Evolutionary conservation across 2,797 vertebrate genomes (phyloP).

Genomic region (Caiman crocodilus): DNA sequence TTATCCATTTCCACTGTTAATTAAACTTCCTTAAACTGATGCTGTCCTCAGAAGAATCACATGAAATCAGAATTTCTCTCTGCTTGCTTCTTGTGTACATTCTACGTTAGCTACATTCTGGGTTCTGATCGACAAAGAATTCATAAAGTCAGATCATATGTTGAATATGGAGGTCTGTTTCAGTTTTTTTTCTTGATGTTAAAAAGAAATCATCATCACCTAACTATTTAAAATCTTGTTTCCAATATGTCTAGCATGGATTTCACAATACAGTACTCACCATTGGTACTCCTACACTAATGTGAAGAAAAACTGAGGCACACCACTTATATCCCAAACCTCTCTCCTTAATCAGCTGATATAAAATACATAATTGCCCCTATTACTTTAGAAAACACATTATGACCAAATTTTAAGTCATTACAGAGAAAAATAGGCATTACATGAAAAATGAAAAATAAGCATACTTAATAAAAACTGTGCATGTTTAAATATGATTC

Average conservation of each 20-base stretch:
- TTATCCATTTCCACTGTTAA: constrained; percentile 64
- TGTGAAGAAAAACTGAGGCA: background rate
- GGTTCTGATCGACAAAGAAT: background rate
- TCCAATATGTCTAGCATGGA: background rate
- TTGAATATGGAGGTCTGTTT: constrained; percentile 24
- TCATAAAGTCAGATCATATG: constrained; percentile 14
- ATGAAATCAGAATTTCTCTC: constrained; percentile 47
- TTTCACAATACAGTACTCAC: background rate
- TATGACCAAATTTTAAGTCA: background rate
- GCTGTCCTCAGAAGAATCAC: background rate
- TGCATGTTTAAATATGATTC: background rate
- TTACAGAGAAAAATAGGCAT: background rate
- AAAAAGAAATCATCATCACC: constrained; percentile 45
- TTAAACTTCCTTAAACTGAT: constrained; percentile 69
- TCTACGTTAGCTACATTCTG: constrained; percentile 32
- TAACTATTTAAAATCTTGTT: background rate
- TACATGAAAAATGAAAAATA: constrained; percentile 4
- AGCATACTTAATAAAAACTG: background rate
- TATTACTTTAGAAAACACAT: background rate
- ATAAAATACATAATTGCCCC: constrained; percentile 20
- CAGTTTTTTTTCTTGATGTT: constrained; percentile 13
- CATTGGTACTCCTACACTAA: background rate
- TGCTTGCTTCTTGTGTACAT: background rate
- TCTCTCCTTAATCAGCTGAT: constrained; percentile 28
- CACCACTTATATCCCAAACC: constrained; percentile 9